These are phyloP conservation scores for Hyla sarda DNA, from an alignment of 2,113 vertebrate genomes.

Conservation along the genomic window DNA sequence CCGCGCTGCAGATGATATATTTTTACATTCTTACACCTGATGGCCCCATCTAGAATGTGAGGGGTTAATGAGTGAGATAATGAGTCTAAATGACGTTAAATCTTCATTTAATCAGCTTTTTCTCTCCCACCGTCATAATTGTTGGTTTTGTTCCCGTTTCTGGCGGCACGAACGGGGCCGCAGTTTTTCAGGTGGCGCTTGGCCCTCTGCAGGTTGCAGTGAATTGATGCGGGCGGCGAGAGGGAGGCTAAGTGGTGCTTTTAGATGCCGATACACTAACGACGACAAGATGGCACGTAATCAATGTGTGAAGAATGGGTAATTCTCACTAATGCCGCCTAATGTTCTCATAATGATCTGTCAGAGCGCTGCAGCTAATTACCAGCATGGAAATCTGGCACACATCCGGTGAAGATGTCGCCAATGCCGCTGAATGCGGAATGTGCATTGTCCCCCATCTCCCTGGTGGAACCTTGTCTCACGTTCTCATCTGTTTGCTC, in stretches of 20 bases:
- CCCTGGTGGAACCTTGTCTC: slow-evolving; percentile 8
- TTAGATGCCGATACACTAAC: slow-evolving; percentile 74
- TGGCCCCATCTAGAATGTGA: background rate
- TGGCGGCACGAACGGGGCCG: background rate
- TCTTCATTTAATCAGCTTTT: background rate
- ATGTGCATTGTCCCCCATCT: slow-evolving; percentile 9
- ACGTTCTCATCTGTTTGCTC: background rate
- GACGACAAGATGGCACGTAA: slow-evolving; percentile 75
- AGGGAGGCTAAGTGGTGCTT: slow-evolving; percentile 65
- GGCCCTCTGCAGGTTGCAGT: background rate
- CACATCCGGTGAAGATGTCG: slow-evolving; percentile 66
- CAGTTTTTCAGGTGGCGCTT: background rate
- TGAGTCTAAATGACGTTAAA: background rate
- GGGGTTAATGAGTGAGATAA: background rate
- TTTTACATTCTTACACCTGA: no score
- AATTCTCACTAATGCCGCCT: slow-evolving; percentile 77
- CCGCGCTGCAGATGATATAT: no score
- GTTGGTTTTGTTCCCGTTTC: background rate
- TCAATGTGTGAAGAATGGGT: slow-evolving; percentile 80
- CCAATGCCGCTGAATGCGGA: slow-evolving; percentile 56
- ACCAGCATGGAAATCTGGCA: slow-evolving; percentile 74
- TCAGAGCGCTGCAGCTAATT: slow-evolving; percentile 77
- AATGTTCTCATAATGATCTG: slow-evolving; percentile 81
- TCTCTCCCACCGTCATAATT: background rate
- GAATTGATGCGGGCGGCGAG: slow-evolving; percentile 16